phyloP scores from a whole-genome alignment of 2,888 invertebrate genomes.

The Yponomeuta malinellus region DNA sequence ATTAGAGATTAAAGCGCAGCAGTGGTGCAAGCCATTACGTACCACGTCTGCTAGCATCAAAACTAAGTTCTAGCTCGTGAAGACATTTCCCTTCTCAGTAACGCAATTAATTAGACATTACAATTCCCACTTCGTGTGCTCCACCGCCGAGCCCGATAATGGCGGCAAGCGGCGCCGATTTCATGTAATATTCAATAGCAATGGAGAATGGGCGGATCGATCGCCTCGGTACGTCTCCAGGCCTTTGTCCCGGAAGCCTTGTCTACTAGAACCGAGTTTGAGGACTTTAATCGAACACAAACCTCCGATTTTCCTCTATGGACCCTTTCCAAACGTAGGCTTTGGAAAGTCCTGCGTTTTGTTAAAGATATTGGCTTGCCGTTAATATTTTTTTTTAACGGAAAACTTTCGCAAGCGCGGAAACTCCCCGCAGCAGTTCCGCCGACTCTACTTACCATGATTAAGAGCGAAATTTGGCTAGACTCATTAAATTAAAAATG shows the following conservation, averaged over 20 bases:
- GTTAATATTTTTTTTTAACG: too few species aligned
- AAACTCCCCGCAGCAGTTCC: too few species aligned
- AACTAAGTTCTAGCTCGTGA: too few species aligned
- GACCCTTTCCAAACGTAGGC: too few species aligned
- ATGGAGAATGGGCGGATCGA: constrained; percentile 14
- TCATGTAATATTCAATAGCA: constrained; percentile 19
- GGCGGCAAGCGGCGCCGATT: constrained; percentile 12
- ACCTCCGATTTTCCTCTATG: too few species aligned
- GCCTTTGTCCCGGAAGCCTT: background rate
- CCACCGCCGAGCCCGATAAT: background rate
- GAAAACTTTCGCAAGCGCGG: too few species aligned
- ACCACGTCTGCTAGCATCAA: too few species aligned
- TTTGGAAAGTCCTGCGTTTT: background rate
- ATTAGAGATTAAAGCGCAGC: background rate
- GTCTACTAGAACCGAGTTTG: background rate
- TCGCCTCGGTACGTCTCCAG: constrained; percentile 10
- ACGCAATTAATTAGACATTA: background rate
- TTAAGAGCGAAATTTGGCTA: too few species aligned
- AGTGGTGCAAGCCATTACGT: too few species aligned
- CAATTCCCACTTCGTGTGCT: constrained; percentile 6
- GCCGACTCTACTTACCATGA: too few species aligned
- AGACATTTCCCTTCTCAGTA: too few species aligned
- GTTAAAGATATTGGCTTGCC: background rate
- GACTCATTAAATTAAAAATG: too few species aligned
- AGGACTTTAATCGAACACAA: background rate